A percentile compares a stretch with the other conserved stretches of the same genome.
phyloP scores from a whole-genome alignment of 2,888 invertebrate genomes.

The Leucophenga montana region DNA sequence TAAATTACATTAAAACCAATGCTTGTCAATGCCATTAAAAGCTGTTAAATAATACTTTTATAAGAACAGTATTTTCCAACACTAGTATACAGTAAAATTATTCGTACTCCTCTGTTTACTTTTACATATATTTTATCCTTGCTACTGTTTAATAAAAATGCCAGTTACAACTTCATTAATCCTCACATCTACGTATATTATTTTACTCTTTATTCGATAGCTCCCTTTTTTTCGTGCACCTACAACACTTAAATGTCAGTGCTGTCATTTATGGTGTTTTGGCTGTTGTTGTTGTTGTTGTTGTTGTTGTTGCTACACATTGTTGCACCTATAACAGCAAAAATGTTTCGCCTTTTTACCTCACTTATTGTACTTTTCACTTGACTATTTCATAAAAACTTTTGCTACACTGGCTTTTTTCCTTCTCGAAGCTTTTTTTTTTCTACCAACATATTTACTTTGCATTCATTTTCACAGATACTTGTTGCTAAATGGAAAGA shows the following conservation, averaged over 20 bases:
- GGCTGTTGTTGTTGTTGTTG: constrained; percentile 7
- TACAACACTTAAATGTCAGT: neutral
- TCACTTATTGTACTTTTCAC: neutral
- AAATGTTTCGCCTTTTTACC: neutral
- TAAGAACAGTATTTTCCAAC: too few relatives aligned
- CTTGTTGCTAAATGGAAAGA: constrained; percentile 11
- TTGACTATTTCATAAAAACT: constrained; percentile 2
- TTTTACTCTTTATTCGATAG: too few relatives aligned
- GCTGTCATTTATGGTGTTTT: neutral
- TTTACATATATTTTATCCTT: too few relatives aligned
- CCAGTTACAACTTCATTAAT: too few relatives aligned
- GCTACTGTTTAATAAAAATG: too few relatives aligned
- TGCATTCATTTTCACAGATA: constrained; percentile 17
- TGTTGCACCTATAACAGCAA: neutral
- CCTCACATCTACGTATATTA: too few relatives aligned
- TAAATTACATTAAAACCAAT: too few relatives aligned
- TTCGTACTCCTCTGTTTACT: too few relatives aligned
- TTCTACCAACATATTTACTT: neutral
- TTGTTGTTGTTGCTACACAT: neutral
- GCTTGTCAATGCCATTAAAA: too few relatives aligned
- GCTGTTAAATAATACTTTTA: too few relatives aligned
- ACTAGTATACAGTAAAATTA: too few relatives aligned
- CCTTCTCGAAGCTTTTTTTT: too few relatives aligned
- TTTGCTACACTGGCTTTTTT: neutral
- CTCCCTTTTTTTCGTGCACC: neutral